Evolutionary conservation across 2,888 invertebrate species (phyloP).

Genomic region (Lycia hirtaria): DNA sequence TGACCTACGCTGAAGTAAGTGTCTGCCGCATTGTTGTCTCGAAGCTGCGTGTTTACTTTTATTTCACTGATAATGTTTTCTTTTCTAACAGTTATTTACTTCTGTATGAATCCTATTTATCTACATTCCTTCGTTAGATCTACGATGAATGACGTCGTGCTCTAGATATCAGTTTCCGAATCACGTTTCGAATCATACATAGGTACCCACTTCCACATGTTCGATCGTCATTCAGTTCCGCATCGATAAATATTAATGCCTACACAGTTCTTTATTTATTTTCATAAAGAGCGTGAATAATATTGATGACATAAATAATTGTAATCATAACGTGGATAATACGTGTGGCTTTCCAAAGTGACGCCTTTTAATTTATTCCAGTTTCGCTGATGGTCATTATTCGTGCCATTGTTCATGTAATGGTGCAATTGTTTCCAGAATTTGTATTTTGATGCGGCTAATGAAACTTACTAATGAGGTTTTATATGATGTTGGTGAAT

Average conservation of each 20-base stretch:
- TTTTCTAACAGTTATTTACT: slow-evolving; percentile 5
- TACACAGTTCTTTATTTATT: neutral
- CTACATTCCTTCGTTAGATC: neutral
- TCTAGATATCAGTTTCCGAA: neutral
- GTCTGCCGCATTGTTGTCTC: slow-evolving; percentile 5
- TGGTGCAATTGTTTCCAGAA: slow-evolving; percentile 21
- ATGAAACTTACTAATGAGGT: slow-evolving; percentile 6
- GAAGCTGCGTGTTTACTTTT: slow-evolving; percentile 9
- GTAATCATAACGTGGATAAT: slow-evolving; percentile 4
- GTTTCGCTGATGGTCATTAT: slow-evolving; percentile 20
- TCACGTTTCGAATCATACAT: neutral
- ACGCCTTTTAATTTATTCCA: slow-evolving; percentile 23
- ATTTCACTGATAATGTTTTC: slow-evolving; percentile 14
- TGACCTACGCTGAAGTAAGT: slow-evolving; percentile 10
- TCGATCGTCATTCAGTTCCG: slow-evolving; percentile 1
- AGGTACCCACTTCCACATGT: neutral
- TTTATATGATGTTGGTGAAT: slow-evolving; percentile 1
- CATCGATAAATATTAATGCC: neutral
- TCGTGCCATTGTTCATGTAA: slow-evolving; percentile 21
- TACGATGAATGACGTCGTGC: neutral
- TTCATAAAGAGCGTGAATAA: neutral
- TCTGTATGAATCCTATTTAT: neutral
- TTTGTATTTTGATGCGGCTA: slow-evolving; percentile 4
- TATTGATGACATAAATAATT: neutral
- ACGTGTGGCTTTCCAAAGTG: slow-evolving; percentile 17